phyloP scores from a whole-genome alignment of 2,797 vertebrate genomes.

The Anguilla obscura region DNA sequence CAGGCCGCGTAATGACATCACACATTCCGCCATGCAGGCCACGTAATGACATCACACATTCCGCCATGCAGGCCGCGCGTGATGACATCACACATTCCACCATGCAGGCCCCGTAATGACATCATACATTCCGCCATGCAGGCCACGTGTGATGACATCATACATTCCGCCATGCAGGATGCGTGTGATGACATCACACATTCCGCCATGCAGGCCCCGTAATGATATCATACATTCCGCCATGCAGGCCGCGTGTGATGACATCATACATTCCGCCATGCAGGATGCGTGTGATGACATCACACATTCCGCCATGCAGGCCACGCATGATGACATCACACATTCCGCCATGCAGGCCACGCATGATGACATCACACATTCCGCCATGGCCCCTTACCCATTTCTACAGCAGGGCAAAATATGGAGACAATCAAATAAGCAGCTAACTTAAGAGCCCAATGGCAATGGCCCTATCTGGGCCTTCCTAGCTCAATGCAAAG shows the following conservation, averaged over 20 bases:
- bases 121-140: conserved; percentile 68
- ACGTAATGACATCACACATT: conserved; percentile 54
- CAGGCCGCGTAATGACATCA: conserved; percentile 57
- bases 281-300: conserved; percentile 49
- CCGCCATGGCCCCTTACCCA: too few species aligned
- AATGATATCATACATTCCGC: too few species aligned
- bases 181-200: conserved; percentile 60
- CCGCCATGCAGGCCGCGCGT: conserved; percentile 65
- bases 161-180: too few species aligned
- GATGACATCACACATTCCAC: conserved; percentile 68
- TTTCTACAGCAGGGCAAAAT: background rate
- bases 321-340: too few species aligned
- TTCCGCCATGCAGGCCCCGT: conserved; percentile 53
- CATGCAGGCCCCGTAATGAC: conserved; percentile 60
- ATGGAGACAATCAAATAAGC: background rate
- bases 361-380: too few species aligned
- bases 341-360: conserved; percentile 72
- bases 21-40: conserved; percentile 62
- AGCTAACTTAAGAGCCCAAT: background rate
- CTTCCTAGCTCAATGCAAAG: too few species aligned
- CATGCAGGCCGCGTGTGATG: too few species aligned
- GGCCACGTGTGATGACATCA: too few species aligned
- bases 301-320: conserved; percentile 63
- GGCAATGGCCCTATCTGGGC: background rate
- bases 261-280: too few species aligned